Evolutionary conservation across 2,888 invertebrate genomes (phyloP).

Genomic region (Aquatica leii): DNA sequence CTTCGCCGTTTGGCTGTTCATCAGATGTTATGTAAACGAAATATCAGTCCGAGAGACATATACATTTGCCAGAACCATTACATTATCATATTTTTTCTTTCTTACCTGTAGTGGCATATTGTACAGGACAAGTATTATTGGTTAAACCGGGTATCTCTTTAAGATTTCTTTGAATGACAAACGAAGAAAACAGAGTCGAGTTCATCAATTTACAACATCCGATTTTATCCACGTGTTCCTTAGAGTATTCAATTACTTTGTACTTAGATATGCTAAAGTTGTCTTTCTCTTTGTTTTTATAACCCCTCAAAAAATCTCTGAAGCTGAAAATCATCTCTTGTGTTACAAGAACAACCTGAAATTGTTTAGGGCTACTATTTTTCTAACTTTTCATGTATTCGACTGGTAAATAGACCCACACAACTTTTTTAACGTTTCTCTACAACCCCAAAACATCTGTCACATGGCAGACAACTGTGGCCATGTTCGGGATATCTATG

Average conservation of each 20-base stretch:
- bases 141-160: background rate
- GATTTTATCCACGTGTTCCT: conserved; percentile 16
- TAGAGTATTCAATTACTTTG: conserved; percentile 15
- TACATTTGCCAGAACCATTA: too few species aligned
- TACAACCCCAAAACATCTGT: conserved; percentile 18
- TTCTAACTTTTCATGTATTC: background rate
- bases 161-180: background rate
- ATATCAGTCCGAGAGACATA: too few species aligned
- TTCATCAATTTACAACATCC: conserved; percentile 6
- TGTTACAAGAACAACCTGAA: background rate
- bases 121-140: too few species aligned
- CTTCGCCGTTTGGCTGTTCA: too few species aligned
- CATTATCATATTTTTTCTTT: too few species aligned
- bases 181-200: too few species aligned
- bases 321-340: background rate
- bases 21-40: too few species aligned
- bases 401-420: too few species aligned
- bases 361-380: background rate
- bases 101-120: too few species aligned
- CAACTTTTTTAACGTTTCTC: conserved; percentile 15
- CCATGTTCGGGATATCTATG: conserved; percentile 19
- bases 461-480: conserved; percentile 14
- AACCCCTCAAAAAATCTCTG: background rate
- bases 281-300: conserved; percentile 14
- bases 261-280: conserved; percentile 19